phyloP scores from a whole-genome alignment of 2,888 invertebrate genomes.

The Sacculina carcini region DNA sequence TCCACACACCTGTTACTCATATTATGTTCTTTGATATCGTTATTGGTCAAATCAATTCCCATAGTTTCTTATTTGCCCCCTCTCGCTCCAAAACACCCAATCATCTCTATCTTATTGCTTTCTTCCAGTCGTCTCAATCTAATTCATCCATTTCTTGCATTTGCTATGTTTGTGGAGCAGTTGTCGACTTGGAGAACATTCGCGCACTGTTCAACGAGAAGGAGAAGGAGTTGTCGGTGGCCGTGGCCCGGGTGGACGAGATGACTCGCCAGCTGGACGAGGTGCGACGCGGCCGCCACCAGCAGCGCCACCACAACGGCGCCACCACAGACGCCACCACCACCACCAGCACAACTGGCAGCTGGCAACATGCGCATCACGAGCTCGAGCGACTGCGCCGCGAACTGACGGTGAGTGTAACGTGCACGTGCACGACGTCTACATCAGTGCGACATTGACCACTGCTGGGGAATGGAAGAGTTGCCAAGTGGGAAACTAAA shows the following conservation, averaged over 20 bases:
- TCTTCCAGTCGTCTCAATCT: no score
- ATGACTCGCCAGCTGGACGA: conserved; percentile 83
- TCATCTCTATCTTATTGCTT: no score
- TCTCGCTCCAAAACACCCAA: no score
- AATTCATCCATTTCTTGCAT: no score
- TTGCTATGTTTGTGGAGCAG: no score
- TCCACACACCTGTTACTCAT: no score
- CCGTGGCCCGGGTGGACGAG: conserved; percentile 91
- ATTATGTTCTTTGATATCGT: no score
- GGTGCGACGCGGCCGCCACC: conserved; percentile 31
- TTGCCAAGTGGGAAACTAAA: no score
- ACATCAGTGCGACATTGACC: neutral
- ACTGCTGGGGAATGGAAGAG: no score
- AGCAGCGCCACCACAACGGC: conserved; percentile 10
- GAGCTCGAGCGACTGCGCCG: conserved; percentile 75
- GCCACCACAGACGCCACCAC: neutral
- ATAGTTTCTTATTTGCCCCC: no score
- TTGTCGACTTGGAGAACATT: conserved; percentile 65
- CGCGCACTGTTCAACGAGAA: conserved; percentile 89
- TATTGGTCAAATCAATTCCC: no score
- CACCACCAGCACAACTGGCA: neutral
- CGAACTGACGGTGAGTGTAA: conserved; percentile 56
- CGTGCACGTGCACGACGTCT: neutral
- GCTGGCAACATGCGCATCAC: conserved; percentile 18
- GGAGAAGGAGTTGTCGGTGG: conserved; percentile 81